Conservation (phyloP, 2,797 vertebrate genomes). For the Macropus fuliginosus region DNA sequence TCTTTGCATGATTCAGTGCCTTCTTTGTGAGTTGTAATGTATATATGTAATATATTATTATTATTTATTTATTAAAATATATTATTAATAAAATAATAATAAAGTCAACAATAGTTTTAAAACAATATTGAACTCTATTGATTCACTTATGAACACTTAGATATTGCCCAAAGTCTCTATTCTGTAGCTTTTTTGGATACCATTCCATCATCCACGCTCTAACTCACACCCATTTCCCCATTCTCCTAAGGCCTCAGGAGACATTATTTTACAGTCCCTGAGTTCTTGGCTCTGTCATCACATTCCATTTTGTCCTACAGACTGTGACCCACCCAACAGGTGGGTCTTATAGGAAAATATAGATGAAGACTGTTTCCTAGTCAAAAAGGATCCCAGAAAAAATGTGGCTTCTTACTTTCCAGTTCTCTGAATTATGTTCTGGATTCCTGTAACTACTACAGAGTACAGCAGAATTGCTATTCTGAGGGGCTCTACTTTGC, state of each 20-base stretch:
- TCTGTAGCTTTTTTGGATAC: neutral
- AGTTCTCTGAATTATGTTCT: no score
- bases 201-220: neutral
- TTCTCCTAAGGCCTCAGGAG: neutral
- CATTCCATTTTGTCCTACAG: neutral
- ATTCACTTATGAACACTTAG: neutral
- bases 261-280: neutral
- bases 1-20: neutral
- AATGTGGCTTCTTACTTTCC: no score
- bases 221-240: neutral
- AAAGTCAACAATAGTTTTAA: neutral
- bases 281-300: neutral
- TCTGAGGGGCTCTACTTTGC: neutral
- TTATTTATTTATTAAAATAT: no score
- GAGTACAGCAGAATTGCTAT: no score
- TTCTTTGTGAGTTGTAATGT: neutral
- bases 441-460: no score
- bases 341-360: neutral
- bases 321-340: neutral
- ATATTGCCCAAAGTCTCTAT: neutral
- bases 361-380: neutral
- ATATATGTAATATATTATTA: no score
- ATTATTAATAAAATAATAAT: neutral
- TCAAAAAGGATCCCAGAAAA: no score
- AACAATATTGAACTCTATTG: neutral